These are phyloP conservation scores for Gerosis bhagava DNA, from an alignment of 2,888 invertebrate genomes.

Conservation along the genomic window DNA sequence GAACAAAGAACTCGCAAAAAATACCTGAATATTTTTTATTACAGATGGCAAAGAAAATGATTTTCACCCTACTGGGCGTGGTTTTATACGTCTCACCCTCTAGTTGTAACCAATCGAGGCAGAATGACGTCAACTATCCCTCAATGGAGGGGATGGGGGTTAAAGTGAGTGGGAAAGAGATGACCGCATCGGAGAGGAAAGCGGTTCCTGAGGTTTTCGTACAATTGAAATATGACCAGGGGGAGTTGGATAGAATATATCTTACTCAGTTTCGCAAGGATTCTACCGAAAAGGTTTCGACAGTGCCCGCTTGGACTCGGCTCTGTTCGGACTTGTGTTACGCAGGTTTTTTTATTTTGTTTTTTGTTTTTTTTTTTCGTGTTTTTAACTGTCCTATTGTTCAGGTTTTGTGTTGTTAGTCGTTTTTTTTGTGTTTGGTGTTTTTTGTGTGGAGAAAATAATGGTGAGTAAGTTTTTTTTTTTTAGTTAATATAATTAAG, in stretches of 20 bases:
- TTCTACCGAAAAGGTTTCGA: constrained; percentile 42
- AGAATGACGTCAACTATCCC: constrained; percentile 36
- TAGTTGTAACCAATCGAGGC: constrained; percentile 47
- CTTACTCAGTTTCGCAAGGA: constrained; percentile 69
- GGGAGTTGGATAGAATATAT: constrained; percentile 75
- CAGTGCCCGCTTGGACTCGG: constrained; percentile 59
- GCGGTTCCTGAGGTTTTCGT: constrained; percentile 73
- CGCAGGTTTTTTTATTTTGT: constrained; percentile 59
- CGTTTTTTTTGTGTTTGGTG: constrained; percentile 26
- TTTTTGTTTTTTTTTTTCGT: constrained; percentile 37
- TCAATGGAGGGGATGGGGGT: constrained; percentile 46
- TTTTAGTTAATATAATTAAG: no score
- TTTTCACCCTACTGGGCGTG: constrained; percentile 62
- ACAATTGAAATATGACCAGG: constrained; percentile 70
- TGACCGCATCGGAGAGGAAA: no score
- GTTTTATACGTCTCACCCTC: constrained; percentile 36
- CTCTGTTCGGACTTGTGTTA: constrained; percentile 75
- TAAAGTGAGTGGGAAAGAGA: constrained; percentile 46
- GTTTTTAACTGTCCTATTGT: no score
- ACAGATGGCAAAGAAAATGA: constrained; percentile 52
- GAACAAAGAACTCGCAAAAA: constrained; percentile 7
- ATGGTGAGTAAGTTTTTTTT: constrained; percentile 9
- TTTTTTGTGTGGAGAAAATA: background rate
- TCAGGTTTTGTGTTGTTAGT: constrained; percentile 23
- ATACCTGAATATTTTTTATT: constrained; percentile 30